These are phyloP conservation scores for Cinara cedri DNA, from an alignment of 2,888 invertebrate species.

Conservation along the genomic window DNA sequence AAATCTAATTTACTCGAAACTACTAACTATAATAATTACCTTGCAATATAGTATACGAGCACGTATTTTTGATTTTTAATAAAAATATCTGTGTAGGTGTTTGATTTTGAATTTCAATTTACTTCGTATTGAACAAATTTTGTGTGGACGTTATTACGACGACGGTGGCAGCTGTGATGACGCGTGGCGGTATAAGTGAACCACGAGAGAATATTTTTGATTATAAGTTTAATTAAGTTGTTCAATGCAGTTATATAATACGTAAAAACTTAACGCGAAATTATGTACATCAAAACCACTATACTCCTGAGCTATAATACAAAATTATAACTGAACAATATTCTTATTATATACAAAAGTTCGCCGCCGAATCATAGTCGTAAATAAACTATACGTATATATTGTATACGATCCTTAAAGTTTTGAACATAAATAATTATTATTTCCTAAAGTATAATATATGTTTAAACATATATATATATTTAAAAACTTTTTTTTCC, in stretches of 20 bases:
- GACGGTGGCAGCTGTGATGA: no score
- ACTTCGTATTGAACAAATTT: no score
- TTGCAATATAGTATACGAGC: no score
- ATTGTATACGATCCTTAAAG: background rate
- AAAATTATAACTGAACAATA: background rate
- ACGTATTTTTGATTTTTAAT: no score
- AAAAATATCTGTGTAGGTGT: no score
- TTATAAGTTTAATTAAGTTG: conserved; percentile 20
- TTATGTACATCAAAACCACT: background rate
- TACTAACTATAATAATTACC: no score
- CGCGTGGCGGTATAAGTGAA: background rate
- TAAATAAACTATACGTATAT: background rate
- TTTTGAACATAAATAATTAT: background rate
- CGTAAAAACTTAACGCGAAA: background rate
- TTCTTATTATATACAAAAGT: background rate
- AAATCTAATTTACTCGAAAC: no score
- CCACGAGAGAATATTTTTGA: background rate
- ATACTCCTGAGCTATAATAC: no score
- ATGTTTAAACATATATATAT: background rate
- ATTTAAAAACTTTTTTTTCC: no score
- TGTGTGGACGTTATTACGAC: no score
- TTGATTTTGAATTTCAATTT: no score
- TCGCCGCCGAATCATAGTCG: background rate
- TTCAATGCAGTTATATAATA: background rate
- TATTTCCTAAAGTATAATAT: background rate